Base-by-base conservation (phyloP, 2,888 invertebrate species). In the Ophion obscuratus region DNA sequence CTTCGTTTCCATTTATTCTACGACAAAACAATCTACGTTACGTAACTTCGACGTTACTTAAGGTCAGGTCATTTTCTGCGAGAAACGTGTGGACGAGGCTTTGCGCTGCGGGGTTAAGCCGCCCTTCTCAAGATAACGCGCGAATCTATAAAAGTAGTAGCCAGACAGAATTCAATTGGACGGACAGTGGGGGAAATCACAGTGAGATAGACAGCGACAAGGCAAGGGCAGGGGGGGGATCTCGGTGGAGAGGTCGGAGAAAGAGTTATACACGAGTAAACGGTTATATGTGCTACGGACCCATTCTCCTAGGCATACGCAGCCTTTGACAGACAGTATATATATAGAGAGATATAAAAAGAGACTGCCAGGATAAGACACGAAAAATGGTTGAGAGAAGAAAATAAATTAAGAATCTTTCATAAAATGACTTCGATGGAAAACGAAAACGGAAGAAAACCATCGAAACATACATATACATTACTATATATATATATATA, bases 301-400 rank as follows among this genome's bases (percentile, higher is more conserved):
- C 68, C 86, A 86, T 86, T 82, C 85, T 81, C 53, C 86, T 86
- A 86, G 77, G 64, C 83, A 86, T 86, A 78, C 81, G 78, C 81
- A 74, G 68, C 61, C 83, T 64, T 68, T 64, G 68, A 80, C 84
- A 81, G 82, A 82, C 67, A 74, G 70, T 57, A 24, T 31, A 31
- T 31, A 59, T 70, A 27, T 20, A 76, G 53, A 86, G 53, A 62
- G 47, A 61, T 17, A 62, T 9, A 31, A 14, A 68, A 53, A 57
- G 14, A 82, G 77, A 67, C 67, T 61, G 66, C 47, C 24, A 53
- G 70, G 61, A 40, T 53, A 14, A 68, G 53, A 84, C 61, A 83
- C 4, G 59, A 27, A 59, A 47, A 81, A 17, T 83, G 59, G 59
- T 14, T 67, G 64, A 80, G 68, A 71, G 70, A 47, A 73, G 64